phyloP scores from a whole-genome alignment of 1,140 invertebrate genomes.

The Potamilus streckersoni region DNA sequence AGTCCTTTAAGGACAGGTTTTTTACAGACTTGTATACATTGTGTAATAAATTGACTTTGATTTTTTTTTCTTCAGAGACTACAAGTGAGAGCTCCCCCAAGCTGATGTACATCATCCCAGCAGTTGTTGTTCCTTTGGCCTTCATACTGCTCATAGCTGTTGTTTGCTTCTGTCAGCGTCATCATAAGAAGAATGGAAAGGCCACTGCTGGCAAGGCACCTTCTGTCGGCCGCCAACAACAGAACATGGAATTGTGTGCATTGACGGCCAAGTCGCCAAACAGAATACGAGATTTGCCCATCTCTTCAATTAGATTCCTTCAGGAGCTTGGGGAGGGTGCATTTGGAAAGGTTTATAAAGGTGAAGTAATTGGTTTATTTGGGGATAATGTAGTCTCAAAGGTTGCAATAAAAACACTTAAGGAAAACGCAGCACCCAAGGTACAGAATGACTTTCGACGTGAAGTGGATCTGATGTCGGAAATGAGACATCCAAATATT shows the following conservation, averaged over 20 bases:
- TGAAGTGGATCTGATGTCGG: conserved; percentile 85
- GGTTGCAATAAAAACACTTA: conserved; percentile 95
- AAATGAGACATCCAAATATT: conserved; percentile 94
- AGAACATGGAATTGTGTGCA: conserved; percentile 57
- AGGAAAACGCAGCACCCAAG: conserved; percentile 91
- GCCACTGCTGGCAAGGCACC: conserved; percentile 38
- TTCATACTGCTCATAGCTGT: conserved; percentile 70
- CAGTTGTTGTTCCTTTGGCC: conserved; percentile 69
- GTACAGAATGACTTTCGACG: conserved; percentile 91
- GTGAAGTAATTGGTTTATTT: conserved; percentile 79
- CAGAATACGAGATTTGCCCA: conserved; percentile 71
- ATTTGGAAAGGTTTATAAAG: conserved; percentile 87
- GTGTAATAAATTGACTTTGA: conserved; percentile 1
- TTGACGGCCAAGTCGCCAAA: conserved; percentile 55
- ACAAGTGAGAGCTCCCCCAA: conserved; percentile 44
- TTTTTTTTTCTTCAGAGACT: background rate
- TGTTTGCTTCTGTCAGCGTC: conserved; percentile 64
- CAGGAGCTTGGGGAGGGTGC: conserved; percentile 97
- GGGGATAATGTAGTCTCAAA: conserved; percentile 72
- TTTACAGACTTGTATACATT: background rate
- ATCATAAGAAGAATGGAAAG: conserved; percentile 36
- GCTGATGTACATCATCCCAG: conserved; percentile 73
- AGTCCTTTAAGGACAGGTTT: background rate
- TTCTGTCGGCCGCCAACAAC: conserved; percentile 29
- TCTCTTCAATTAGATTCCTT: conserved; percentile 87